Conservation (phyloP, 2,888 invertebrate genomes). For the Pimpla rufipes region DNA sequence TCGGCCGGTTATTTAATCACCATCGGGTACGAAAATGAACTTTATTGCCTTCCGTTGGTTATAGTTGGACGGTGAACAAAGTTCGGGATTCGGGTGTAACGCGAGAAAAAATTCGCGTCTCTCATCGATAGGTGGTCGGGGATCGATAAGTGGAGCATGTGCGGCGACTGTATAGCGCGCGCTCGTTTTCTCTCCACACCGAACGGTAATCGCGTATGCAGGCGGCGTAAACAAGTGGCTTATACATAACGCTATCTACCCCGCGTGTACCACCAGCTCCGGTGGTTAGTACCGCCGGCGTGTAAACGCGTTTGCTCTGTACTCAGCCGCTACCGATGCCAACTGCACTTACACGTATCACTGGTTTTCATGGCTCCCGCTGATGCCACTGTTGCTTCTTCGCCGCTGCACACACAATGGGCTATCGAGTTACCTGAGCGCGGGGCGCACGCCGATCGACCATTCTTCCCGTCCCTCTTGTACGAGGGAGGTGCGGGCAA, state of each 20-base stretch:
- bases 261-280: not conserved
- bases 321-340: conserved; percentile 6
- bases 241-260: conserved; percentile 18
- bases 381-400: not conserved
- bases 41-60: too few relatives aligned
- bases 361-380: conserved; percentile 11
- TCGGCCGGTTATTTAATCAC: too few relatives aligned
- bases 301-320: conserved; percentile 16
- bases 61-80: too few relatives aligned
- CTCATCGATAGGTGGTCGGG: too few relatives aligned
- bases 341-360: conserved; percentile 30
- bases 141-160: too few relatives aligned
- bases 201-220: conserved; percentile 20
- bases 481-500: too few relatives aligned
- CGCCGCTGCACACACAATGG: not conserved
- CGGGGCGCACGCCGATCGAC: too few relatives aligned
- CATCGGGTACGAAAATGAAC: too few relatives aligned
- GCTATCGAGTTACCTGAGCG: conserved; percentile 3
- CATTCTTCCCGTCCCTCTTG: too few relatives aligned
- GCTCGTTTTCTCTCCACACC: not conserved
- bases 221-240: conserved; percentile 29
- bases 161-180: too few relatives aligned
- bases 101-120: too few relatives aligned
- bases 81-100: too few relatives aligned
- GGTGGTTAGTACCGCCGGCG: not conserved